phyloP scores from a whole-genome alignment of 2,888 invertebrate species.

The Amphipoea oculea region DNA sequence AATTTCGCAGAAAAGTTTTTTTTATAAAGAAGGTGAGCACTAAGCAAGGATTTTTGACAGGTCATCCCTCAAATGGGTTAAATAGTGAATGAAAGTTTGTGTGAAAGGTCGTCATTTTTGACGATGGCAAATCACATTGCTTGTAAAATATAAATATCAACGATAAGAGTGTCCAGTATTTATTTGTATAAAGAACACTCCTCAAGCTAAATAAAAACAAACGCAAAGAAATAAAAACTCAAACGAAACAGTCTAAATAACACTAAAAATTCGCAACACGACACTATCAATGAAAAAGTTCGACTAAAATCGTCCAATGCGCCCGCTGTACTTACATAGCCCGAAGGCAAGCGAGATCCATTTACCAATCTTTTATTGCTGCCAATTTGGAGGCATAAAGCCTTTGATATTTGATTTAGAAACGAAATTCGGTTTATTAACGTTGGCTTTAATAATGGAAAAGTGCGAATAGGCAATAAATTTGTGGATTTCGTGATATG shows the following conservation, averaged over 20 bases:
- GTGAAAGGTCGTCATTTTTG: neutral
- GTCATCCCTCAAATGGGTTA: neutral
- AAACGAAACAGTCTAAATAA: slow-evolving; percentile 28
- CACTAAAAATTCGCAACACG: slow-evolving; percentile 41
- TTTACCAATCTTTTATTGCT: slow-evolving; percentile 66
- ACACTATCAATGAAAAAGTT: slow-evolving; percentile 55
- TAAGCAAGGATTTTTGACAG: neutral
- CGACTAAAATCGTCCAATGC: slow-evolving; percentile 25
- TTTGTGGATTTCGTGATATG: slow-evolving; percentile 43
- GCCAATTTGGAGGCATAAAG: slow-evolving; percentile 66
- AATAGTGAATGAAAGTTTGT: neutral
- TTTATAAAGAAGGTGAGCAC: neutral
- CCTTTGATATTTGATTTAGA: slow-evolving; percentile 73
- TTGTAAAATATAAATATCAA: neutral
- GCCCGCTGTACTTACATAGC: slow-evolving; percentile 43
- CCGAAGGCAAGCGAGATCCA: slow-evolving; percentile 53
- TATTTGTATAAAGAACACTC: neutral
- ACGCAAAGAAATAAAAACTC: neutral
- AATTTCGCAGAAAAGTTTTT: neutral
- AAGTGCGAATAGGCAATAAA: slow-evolving; percentile 61
- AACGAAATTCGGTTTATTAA: slow-evolving; percentile 71
- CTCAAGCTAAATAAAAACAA: neutral
- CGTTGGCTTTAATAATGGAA: slow-evolving; percentile 59
- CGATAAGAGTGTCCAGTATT: neutral
- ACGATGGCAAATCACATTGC: neutral